phyloP scores from a whole-genome alignment of 2,888 invertebrate genomes.

The Perithous albicinctus region DNA sequence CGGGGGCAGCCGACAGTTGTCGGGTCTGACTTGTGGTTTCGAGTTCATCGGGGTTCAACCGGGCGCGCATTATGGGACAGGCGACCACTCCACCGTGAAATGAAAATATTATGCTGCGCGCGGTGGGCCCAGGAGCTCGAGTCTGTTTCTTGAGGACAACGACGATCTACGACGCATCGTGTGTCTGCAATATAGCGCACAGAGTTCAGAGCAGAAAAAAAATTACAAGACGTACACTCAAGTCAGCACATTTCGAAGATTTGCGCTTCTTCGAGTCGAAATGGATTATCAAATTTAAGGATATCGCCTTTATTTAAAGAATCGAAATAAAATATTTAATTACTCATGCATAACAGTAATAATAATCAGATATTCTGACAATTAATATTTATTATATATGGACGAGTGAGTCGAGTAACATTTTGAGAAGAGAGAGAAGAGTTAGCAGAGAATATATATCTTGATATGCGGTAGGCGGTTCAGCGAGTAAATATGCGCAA shows the following conservation, averaged over 20 bases:
- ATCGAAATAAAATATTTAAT: background rate
- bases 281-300: background rate
- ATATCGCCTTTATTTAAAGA: background rate
- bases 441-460: constrained; percentile 26
- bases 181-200: constrained; percentile 64
- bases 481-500: constrained; percentile 31
- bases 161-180: constrained; percentile 57
- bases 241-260: constrained; percentile 2
- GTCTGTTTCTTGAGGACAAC: constrained; percentile 47
- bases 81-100: constrained; percentile 79
- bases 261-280: background rate
- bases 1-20: constrained; percentile 28
- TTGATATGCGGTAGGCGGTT: constrained; percentile 58
- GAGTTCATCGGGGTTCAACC: constrained; percentile 78
- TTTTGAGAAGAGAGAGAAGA: background rate
- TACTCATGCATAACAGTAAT: background rate
- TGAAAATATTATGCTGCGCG: constrained; percentile 80
- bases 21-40: constrained; percentile 72
- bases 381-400: background rate
- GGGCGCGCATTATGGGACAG: constrained; percentile 73
- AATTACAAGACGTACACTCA: constrained; percentile 26
- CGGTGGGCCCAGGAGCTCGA: constrained; percentile 34
- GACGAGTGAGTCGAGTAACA: constrained; percentile 28
- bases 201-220: constrained; percentile 18
- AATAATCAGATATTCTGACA: background rate